Conservation (phyloP, 2,113 vertebrate species). For the Prionailurus viverrinus region DNA sequence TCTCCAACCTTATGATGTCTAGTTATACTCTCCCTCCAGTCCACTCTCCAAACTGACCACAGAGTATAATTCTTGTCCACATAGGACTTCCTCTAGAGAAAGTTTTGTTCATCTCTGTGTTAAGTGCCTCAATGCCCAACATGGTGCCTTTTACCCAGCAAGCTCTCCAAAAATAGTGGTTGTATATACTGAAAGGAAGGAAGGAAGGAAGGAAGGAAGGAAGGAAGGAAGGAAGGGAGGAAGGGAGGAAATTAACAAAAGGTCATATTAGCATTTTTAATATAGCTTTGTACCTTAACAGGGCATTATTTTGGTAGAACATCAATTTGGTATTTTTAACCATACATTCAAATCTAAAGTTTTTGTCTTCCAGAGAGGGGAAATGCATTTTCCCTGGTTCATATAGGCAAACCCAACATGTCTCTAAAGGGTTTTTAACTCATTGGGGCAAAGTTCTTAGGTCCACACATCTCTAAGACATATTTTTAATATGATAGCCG, state of each 20-base stretch:
- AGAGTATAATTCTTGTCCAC: neutral
- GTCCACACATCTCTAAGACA: neutral
- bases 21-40: neutral
- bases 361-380: neutral
- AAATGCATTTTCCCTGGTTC: neutral
- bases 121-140: neutral
- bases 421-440: neutral
- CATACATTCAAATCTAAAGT: conserved; percentile 3
- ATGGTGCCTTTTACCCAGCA: neutral
- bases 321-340: neutral
- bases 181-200: neutral
- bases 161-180: neutral
- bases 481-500: neutral
- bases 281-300: neutral
- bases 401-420: neutral
- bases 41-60: neutral
- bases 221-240: rapidly evolving
- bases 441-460: neutral
- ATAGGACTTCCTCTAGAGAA: neutral
- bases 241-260: neutral
- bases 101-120: neutral
- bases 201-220: neutral
- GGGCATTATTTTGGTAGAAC: neutral
- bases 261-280: neutral
- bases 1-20: neutral